A percentile compares a stretch with the other conserved stretches of the same genome.
These are phyloP conservation scores for Mimachlamys varia DNA, from an alignment of 2,888 invertebrate species.

Conservation along the genomic window DNA sequence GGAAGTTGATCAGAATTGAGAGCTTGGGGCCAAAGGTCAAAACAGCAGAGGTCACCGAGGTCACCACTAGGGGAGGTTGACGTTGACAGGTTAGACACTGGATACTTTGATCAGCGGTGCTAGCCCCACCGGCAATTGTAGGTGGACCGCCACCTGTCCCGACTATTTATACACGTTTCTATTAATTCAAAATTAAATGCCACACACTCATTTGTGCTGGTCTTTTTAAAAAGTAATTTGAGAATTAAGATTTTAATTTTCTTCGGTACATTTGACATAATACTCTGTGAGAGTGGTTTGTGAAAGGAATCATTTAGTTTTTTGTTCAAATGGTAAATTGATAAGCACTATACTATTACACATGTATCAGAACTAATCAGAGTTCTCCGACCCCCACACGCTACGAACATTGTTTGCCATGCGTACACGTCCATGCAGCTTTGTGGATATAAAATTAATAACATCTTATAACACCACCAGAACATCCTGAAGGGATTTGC, in stretches of 20 bases:
- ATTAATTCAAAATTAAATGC: slow-evolving; percentile 16
- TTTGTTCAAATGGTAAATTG: neutral
- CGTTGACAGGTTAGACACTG: neutral
- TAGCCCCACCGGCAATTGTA: neutral
- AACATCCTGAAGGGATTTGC: neutral
- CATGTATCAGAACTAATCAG: neutral
- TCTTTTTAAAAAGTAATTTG: neutral
- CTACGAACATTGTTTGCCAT: neutral
- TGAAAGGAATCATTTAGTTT: neutral
- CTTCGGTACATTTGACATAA: slow-evolving; percentile 4
- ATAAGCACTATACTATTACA: neutral
- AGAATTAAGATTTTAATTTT: neutral
- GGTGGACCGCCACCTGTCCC: neutral
- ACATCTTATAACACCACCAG: neutral
- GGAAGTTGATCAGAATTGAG: neutral
- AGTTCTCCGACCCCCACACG: neutral
- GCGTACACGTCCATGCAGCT: neutral
- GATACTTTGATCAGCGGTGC: neutral
- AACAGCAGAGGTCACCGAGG: neutral
- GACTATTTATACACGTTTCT: neutral
- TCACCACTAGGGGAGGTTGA: neutral
- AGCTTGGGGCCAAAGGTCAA: slow-evolving; percentile 23
- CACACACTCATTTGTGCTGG: neutral
- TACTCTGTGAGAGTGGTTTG: neutral
- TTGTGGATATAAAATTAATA: neutral